A percentile compares a stretch with the other conserved stretches of the same genome.
phyloP scores from a whole-genome alignment of 2,888 invertebrate species.

The Gortyna flavago region DNA sequence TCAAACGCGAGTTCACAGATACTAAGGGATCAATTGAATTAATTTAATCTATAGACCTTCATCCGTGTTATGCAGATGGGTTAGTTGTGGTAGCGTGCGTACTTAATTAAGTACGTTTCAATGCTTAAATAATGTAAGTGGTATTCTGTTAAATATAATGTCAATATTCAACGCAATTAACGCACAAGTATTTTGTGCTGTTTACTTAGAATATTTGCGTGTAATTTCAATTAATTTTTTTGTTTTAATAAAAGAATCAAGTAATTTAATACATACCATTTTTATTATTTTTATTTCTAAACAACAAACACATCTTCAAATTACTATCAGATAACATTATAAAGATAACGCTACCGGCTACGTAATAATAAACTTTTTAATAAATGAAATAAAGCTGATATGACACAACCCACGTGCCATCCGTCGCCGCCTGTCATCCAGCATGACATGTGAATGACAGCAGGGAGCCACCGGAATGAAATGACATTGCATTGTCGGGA shows the following conservation, averaged over 20 bases:
- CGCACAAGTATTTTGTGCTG: too few species aligned
- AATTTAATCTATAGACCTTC: conserved; percentile 34
- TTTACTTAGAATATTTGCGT: neutral
- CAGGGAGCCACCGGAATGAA: conserved; percentile 69
- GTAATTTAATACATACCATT: neutral
- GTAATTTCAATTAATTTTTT: neutral
- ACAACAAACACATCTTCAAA: conserved; percentile 13
- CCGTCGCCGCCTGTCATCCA: conserved; percentile 80
- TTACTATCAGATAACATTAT: conserved; percentile 27
- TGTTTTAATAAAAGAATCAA: neutral
- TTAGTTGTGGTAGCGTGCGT: conserved; percentile 7
- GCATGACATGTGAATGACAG: conserved; percentile 84
- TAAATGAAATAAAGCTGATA: conserved; percentile 79
- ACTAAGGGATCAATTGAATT: conserved; percentile 23
- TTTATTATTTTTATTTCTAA: neutral
- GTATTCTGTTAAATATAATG: conserved; percentile 11
- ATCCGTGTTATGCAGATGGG: conserved; percentile 39
- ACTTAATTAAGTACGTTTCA: conserved; percentile 42
- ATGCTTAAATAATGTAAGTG: conserved; percentile 34
- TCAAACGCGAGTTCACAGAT: conserved; percentile 1
- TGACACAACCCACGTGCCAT: conserved; percentile 83
- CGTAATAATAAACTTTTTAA: conserved; percentile 69
- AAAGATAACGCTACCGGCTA: conserved; percentile 43
- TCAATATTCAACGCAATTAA: neutral
- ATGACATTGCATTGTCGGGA: conserved; percentile 72